These are phyloP conservation scores for Calidris pugnax DNA, from an alignment of 2,113 vertebrate species.

Conservation along the genomic window DNA sequence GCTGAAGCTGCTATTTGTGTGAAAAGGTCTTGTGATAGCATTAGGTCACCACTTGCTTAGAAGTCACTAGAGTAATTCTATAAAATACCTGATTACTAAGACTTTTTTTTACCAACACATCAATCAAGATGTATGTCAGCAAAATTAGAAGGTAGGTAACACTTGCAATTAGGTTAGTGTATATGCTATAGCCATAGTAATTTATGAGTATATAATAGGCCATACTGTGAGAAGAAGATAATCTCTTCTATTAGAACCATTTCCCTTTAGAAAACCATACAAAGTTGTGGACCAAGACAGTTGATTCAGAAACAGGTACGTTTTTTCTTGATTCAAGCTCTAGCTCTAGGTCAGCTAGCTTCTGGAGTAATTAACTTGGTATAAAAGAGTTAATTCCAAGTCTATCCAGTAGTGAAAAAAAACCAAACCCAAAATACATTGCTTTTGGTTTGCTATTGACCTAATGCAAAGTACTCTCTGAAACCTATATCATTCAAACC, in stretches of 20 bases:
- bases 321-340: background rate
- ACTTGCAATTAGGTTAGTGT: background rate
- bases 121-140: background rate
- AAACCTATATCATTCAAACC: conserved; percentile 31
- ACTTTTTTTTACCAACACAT: background rate
- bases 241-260: background rate
- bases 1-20: background rate
- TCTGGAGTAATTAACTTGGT: background rate
- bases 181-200: background rate
- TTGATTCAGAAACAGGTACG: background rate
- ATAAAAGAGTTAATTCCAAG: background rate
- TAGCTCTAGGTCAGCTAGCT: background rate
- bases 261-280: background rate
- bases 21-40: background rate
- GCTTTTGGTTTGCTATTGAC: background rate
- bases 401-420: background rate
- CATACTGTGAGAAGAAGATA: background rate
- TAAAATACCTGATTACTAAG: background rate
- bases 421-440: background rate
- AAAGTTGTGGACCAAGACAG: accelerated
- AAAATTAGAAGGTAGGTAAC: background rate
- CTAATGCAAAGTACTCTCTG: background rate
- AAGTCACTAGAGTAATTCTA: background rate
- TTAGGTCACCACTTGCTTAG: background rate
- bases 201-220: background rate